Evolutionary conservation across 2,888 invertebrate genomes (phyloP).

Genomic region (Lepeophtheirus nordmannii): DNA sequence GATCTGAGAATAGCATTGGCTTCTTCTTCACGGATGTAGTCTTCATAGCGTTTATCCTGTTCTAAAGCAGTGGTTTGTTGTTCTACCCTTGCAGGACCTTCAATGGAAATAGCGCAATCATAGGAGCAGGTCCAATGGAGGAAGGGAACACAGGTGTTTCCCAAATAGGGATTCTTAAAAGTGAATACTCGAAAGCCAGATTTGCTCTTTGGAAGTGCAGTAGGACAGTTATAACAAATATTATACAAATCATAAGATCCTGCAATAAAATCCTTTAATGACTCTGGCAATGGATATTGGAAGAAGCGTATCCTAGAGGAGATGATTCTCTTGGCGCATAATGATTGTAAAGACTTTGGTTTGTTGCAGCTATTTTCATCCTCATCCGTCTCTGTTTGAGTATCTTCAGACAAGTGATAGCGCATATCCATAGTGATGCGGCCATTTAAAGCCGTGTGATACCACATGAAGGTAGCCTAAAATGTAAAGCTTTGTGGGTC

Average conservation of each 20-base stretch:
- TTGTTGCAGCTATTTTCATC: neutral
- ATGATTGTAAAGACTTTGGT: slow-evolving; percentile 32
- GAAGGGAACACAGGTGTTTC: slow-evolving; percentile 40
- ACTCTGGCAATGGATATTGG: slow-evolving; percentile 32
- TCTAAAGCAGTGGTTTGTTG: slow-evolving; percentile 34
- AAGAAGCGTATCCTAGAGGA: slow-evolving; percentile 35
- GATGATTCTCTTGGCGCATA: slow-evolving; percentile 35
- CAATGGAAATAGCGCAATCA: slow-evolving; percentile 36
- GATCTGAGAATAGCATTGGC: neutral
- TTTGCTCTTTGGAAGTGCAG: slow-evolving; percentile 30
- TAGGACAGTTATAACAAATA: slow-evolving; percentile 35
- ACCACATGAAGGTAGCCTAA: slow-evolving; percentile 37
- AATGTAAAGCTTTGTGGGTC: neutral
- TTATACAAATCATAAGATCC: slow-evolving; percentile 35
- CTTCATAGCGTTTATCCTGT: slow-evolving; percentile 31
- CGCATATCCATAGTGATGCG: slow-evolving; percentile 32
- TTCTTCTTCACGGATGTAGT: slow-evolving; percentile 6
- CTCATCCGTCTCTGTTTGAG: neutral
- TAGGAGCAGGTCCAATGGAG: slow-evolving; percentile 39
- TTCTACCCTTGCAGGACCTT: slow-evolving; percentile 35
- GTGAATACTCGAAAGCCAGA: slow-evolving; percentile 36
- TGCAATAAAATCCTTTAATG: slow-evolving; percentile 36
- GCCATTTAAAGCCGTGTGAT: slow-evolving; percentile 37
- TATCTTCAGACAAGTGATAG: slow-evolving; percentile 26
- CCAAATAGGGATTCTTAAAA: slow-evolving; percentile 38